Evolutionary conservation across 2,797 vertebrate species (phyloP).

Genomic region (Mionectes olivaceus): DNA sequence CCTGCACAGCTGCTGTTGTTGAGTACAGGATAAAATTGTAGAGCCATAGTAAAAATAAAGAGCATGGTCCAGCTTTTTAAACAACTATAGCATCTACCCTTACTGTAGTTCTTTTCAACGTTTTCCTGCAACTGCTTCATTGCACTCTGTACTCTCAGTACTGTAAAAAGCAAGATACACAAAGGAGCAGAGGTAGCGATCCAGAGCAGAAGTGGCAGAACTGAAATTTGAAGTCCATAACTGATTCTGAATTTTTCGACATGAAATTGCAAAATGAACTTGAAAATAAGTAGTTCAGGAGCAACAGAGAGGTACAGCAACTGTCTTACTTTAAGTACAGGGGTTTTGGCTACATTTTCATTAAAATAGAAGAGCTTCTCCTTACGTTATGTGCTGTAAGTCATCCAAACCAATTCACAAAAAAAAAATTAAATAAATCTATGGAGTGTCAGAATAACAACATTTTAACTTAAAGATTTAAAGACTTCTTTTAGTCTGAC

Average conservation of each 20-base stretch:
- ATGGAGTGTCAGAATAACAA: background rate
- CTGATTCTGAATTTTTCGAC: background rate
- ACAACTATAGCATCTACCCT: background rate
- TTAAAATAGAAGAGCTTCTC: background rate
- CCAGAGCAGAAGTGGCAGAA: background rate
- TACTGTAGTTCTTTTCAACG: background rate
- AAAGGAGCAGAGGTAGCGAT: background rate
- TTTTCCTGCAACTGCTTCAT: background rate
- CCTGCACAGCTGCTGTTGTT: background rate
- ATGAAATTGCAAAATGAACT: background rate
- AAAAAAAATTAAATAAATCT: background rate
- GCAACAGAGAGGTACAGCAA: rapidly evolving
- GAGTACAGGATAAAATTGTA: background rate
- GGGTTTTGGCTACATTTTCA: rapidly evolving
- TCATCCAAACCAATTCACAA: background rate
- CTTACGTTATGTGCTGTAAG: background rate
- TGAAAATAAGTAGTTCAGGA: background rate
- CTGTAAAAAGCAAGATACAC: background rate
- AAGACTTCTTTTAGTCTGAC: background rate
- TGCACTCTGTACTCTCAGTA: background rate
- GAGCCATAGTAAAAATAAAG: background rate
- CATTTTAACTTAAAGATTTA: background rate
- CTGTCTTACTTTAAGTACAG: background rate
- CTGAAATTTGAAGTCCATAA: background rate
- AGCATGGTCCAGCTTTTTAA: background rate